Evolutionary conservation across 1,140 invertebrate genomes (phyloP).

Genomic region (Dendrolimus punctatus): DNA sequence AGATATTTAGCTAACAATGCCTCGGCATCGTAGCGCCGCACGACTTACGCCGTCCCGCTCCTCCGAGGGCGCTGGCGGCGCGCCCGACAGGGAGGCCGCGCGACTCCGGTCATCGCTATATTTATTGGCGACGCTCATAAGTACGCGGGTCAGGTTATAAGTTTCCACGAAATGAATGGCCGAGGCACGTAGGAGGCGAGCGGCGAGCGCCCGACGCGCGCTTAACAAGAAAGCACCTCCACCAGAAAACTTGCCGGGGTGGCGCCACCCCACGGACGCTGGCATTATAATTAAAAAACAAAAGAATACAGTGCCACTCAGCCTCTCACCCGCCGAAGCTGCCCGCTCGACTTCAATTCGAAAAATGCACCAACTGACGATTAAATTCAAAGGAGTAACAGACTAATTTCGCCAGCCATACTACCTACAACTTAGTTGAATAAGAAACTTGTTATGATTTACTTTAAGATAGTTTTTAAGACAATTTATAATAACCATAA

Average conservation of each 20-base stretch:
- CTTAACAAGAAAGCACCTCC: slow-evolving; percentile 67
- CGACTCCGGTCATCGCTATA: slow-evolving; percentile 70
- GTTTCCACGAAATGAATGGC: slow-evolving; percentile 69
- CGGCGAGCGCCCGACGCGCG: slow-evolving; percentile 40
- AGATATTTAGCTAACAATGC: slow-evolving; percentile 70
- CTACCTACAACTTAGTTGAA: no score
- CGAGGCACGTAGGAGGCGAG: slow-evolving; percentile 62
- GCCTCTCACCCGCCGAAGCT: slow-evolving; percentile 50
- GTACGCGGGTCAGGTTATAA: slow-evolving; percentile 71
- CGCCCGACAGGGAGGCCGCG: slow-evolving; percentile 38
- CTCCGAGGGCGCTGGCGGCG: slow-evolving; percentile 15
- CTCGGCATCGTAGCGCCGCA: slow-evolving; percentile 42
- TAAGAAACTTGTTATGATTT: no score
- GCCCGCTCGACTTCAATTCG: slow-evolving; percentile 35
- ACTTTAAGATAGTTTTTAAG: no score
- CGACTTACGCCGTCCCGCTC: slow-evolving; percentile 45
- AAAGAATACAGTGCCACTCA: slow-evolving; percentile 68
- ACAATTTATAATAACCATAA: no score
- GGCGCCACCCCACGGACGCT: slow-evolving; percentile 38
- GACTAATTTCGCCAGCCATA: background rate
- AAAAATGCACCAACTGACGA: slow-evolving; percentile 41
- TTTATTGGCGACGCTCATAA: slow-evolving; percentile 73
- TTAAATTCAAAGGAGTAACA: slow-evolving; percentile 19
- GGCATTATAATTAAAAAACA: slow-evolving; percentile 71
- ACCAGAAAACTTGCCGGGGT: slow-evolving; percentile 45